Conservation (phyloP, 1,140 invertebrate species). For the Drosophila murphyi region DNA sequence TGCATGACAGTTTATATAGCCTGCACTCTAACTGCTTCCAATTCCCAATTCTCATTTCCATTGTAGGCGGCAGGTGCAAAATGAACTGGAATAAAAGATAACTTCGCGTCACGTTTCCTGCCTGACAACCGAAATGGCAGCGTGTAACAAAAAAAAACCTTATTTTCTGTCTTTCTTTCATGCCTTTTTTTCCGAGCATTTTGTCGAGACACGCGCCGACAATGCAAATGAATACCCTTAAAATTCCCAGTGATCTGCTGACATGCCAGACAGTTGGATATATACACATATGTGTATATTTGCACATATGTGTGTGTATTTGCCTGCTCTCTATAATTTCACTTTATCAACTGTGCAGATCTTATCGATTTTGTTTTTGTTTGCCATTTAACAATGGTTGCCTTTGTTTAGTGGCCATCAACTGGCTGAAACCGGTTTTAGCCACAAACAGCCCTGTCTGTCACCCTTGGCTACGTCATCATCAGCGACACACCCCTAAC, state of each 20-base stretch:
- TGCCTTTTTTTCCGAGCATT: conserved; percentile 6
- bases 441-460: conserved; percentile 25
- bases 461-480: conserved; percentile 50
- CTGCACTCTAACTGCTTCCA: conserved; percentile 30
- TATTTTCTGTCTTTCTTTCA: conserved; percentile 37
- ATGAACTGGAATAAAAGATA: conserved; percentile 35
- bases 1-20: conserved; percentile 36
- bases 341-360: conserved; percentile 49
- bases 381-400: conserved; percentile 50
- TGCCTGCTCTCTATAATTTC: conserved; percentile 32
- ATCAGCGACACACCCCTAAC: conserved; percentile 16
- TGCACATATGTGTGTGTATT: not conserved
- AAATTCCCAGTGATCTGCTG: conserved; percentile 54
- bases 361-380: conserved; percentile 63
- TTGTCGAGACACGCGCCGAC: conserved; percentile 48
- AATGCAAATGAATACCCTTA: conserved; percentile 47
- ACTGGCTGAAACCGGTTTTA: conserved; percentile 66
- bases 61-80: conserved; percentile 77
- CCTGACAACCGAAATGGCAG: conserved; percentile 58
- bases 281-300: conserved; percentile 19
- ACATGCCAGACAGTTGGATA: conserved; percentile 31
- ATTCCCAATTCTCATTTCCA: conserved; percentile 43
- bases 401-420: conserved; percentile 58
- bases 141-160: conserved; percentile 36
- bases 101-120: conserved; percentile 59